phyloP scores from a whole-genome alignment of 2,113 vertebrate species.

The Cochlearius cochlearius region DNA sequence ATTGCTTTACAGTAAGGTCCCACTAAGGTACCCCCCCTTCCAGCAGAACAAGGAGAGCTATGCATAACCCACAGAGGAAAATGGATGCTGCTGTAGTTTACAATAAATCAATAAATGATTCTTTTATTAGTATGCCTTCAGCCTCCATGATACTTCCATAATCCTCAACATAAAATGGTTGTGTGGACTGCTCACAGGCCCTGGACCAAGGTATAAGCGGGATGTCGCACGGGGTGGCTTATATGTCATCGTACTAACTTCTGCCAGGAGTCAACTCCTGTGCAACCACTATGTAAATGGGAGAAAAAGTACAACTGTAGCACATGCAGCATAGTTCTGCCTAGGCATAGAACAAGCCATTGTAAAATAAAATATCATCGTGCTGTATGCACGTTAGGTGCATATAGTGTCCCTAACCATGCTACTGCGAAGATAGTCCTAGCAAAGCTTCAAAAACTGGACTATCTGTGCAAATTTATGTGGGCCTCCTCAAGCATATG shows the following conservation, averaged over 20 bases:
- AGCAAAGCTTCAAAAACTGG: not conserved
- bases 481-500: not conserved
- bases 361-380: not conserved
- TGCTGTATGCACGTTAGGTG: not conserved
- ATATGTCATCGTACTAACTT: rapidly evolving
- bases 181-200: not conserved
- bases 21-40: not conserved
- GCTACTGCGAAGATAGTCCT: not conserved
- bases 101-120: not conserved
- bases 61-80: not conserved
- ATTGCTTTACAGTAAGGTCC: not conserved
- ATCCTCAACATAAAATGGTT: not conserved
- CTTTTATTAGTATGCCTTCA: not conserved
- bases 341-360: not conserved
- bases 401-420: rapidly evolving
- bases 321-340: not conserved
- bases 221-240: not conserved
- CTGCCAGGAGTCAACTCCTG: not conserved
- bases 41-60: not conserved
- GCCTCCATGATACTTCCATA: not conserved
- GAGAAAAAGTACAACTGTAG: not conserved
- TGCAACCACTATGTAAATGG: rapidly evolving
- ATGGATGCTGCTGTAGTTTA: not conserved
- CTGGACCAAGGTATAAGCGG: rapidly evolving
- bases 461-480: not conserved